Conservation (phyloP, 2,113 vertebrate species). For the Muntiacus reevesi region DNA sequence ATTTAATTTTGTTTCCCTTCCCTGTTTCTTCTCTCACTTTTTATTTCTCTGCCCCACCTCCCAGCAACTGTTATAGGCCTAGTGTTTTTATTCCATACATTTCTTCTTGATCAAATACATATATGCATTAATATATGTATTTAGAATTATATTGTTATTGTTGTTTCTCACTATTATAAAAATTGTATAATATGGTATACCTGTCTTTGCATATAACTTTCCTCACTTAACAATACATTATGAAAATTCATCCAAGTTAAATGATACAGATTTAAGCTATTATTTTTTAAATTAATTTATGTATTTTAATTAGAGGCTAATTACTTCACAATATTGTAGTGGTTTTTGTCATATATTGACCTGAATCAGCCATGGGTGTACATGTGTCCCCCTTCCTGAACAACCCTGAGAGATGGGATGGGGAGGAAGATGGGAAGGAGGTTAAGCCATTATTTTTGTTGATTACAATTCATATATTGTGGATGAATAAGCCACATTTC, state of each 20-base stretch:
- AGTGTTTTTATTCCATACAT: neutral
- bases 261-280: neutral
- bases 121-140: neutral
- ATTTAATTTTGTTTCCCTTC: neutral
- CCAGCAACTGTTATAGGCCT: neutral
- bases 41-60: neutral
- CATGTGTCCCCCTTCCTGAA: neutral
- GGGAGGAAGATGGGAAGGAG: neutral
- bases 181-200: neutral
- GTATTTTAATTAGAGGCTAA: neutral
- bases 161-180: neutral
- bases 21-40: neutral
- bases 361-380: neutral
- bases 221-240: neutral
- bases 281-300: neutral
- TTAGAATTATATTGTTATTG: neutral
- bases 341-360: neutral
- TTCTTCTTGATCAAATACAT: neutral
- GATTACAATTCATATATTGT: neutral
- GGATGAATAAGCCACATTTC: neutral
- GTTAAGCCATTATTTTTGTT: neutral
- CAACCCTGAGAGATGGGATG: neutral
- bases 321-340: neutral
- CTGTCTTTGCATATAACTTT: neutral
- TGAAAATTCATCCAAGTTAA: neutral